These are phyloP conservation scores for Helobdella robusta DNA, from an alignment of 2,888 invertebrate genomes.

Conservation along the genomic window DNA sequence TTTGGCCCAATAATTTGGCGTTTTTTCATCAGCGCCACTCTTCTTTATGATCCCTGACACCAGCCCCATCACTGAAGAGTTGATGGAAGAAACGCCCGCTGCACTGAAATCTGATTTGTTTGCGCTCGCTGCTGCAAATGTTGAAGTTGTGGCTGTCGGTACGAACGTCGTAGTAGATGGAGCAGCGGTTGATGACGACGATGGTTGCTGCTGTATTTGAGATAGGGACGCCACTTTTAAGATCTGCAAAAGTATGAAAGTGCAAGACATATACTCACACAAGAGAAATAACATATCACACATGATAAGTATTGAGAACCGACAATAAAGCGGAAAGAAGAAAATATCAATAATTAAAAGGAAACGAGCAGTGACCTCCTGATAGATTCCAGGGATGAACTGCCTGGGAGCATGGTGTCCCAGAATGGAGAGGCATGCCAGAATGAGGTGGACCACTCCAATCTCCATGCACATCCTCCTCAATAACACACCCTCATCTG, in stretches of 20 bases:
- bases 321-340: neutral
- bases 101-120: too few relatives aligned
- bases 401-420: conserved; percentile 55
- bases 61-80: too few relatives aligned
- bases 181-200: too few relatives aligned
- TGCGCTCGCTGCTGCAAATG: too few relatives aligned
- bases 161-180: too few relatives aligned
- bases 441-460: conserved; percentile 72
- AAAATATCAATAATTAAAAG: neutral
- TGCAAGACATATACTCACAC: neutral
- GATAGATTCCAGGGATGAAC: conserved; percentile 46
- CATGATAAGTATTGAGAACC: neutral
- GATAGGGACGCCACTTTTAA: conserved; percentile 22
- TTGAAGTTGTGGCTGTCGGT: too few relatives aligned
- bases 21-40: conserved; percentile 41
- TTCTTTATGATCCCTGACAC: conserved; percentile 17
- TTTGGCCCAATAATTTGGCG: conserved; percentile 70
- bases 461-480: conserved; percentile 70
- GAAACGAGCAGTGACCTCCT: conserved; percentile 43
- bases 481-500: conserved; percentile 66
- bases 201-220: conserved; percentile 6
- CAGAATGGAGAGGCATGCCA: conserved; percentile 78
- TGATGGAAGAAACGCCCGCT: neutral
- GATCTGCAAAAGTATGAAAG: neutral
- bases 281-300: neutral